Conservation (phyloP, 35 echinoderm and acorn worm species). For the Eucidaris tribuloides region DNA sequence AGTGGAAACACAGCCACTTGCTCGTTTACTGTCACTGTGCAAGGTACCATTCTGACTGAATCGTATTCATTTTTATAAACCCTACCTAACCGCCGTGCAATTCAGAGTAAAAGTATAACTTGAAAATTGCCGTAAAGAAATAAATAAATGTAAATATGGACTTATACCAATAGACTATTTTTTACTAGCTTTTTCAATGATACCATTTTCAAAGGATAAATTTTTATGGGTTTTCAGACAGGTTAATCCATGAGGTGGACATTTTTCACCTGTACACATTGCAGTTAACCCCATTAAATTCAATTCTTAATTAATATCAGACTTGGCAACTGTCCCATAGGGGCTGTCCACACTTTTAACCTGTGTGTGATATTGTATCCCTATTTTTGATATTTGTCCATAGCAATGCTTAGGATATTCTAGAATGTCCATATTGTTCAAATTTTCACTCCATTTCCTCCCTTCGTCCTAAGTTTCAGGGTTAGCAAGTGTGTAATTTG, state of each 20-base stretch:
- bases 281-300: too few relatives aligned
- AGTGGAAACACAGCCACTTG: conserved; percentile 27
- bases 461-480: not conserved
- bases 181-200: not conserved
- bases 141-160: too few relatives aligned
- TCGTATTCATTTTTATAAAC: not conserved
- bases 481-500: not conserved
- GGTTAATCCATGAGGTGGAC: too few relatives aligned
- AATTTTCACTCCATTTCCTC: too few relatives aligned
- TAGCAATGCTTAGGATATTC: not conserved
- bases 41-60: not conserved
- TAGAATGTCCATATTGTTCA: too few relatives aligned
- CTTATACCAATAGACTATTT: not conserved
- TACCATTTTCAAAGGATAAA: too few relatives aligned
- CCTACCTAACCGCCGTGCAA: not conserved
- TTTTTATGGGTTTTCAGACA: too few relatives aligned
- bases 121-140: not conserved
- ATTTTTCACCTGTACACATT: too few relatives aligned
- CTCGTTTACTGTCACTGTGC: conserved; percentile 22
- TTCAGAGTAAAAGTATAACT: not conserved
- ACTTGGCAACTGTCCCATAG: too few relatives aligned
- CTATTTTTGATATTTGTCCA: not conserved
- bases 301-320: too few relatives aligned
- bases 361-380: too few relatives aligned
- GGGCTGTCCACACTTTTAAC: too few relatives aligned